These are phyloP conservation scores for Cheilosia urbana DNA, from an alignment of 2,888 invertebrate species.

Conservation along the genomic window DNA sequence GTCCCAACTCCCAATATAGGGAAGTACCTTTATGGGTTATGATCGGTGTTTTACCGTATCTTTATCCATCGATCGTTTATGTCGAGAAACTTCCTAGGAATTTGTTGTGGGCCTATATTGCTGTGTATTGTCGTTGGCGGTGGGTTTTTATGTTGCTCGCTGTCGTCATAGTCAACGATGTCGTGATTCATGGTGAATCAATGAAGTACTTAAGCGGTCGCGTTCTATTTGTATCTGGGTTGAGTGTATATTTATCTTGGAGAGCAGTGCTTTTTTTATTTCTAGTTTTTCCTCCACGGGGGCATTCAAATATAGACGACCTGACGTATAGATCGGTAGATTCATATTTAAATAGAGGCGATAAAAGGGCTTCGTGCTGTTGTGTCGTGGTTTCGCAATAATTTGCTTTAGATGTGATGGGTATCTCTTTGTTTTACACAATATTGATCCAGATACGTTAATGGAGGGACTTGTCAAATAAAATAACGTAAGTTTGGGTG, in stretches of 20 bases:
- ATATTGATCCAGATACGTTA: constrained; percentile 24
- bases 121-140: constrained; percentile 11
- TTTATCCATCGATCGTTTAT: constrained; percentile 19
- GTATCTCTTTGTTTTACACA: constrained; percentile 42
- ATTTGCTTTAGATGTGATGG: constrained; percentile 61
- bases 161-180: constrained; percentile 53
- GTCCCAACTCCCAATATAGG: constrained; percentile 33
- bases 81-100: constrained; percentile 40
- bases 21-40: constrained; percentile 63
- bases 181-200: constrained; percentile 75
- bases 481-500: not conserved
- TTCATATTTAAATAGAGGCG: constrained; percentile 54
- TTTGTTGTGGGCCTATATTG: constrained; percentile 48
- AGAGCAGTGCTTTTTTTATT: constrained; percentile 13
- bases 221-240: constrained; percentile 70
- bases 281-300: constrained; percentile 39
- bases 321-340: constrained; percentile 46
- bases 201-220: constrained; percentile 64
- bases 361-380: constrained; percentile 44
- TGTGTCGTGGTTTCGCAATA: constrained; percentile 66
- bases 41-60: constrained; percentile 55
- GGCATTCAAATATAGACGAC: constrained; percentile 19
- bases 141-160: constrained; percentile 1
- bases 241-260: constrained; percentile 54
- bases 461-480: constrained; percentile 6